Evolutionary conservation across 30 jellyfish, hydroid and myxozoan species (phyloP), one percentile per base, ranked within the genome.

Genomic region (Phacellophora camtschatica): DNA sequence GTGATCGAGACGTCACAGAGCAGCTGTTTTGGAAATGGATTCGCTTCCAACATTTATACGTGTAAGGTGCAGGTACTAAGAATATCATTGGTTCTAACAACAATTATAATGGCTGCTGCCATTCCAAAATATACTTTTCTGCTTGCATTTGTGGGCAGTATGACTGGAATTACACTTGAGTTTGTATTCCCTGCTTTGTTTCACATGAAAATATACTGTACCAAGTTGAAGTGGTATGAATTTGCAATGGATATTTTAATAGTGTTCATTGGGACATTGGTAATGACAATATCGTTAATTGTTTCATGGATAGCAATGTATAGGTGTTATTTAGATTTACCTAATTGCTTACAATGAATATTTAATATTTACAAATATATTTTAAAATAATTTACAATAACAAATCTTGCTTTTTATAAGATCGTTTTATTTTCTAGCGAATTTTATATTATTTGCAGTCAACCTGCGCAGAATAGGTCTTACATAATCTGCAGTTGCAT

Each of bases 221-320:
- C 95, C 5, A 78, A 77, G 25, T 57, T 92, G 31, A 37, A 43
- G 27, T 92, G 98, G 98, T 68, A 78, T 45, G 98, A 92, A 56
- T 76, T 92, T 28, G 96, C 82, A 3, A 78, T 90, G 91, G 96
- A 92, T 74, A 92, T 85, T 6, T 19, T 64, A 0, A 71, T 92
- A 22, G 98, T 92, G 4, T 90, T 90, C 48, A 70, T 90, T 32
- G 98, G 98, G 0, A 85, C 96, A 1, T 23, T 90, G 66, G 92
- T 79, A 15, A 90, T 90, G 98, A 90, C 98, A 1, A 90, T 90
- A 0, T 77, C 97, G n/a, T n/a, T 90, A n/a, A 90, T 90, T n/a
- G 98, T 90, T 4, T 90, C 98, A 5, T 90, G 98, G 98, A 72
- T 90, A 11, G 84, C 98, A 7, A 76, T 90, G 95, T 90, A 90